Conservation (phyloP, 2,797 vertebrate genomes). For the Gymnothorax javanicus region DNA sequence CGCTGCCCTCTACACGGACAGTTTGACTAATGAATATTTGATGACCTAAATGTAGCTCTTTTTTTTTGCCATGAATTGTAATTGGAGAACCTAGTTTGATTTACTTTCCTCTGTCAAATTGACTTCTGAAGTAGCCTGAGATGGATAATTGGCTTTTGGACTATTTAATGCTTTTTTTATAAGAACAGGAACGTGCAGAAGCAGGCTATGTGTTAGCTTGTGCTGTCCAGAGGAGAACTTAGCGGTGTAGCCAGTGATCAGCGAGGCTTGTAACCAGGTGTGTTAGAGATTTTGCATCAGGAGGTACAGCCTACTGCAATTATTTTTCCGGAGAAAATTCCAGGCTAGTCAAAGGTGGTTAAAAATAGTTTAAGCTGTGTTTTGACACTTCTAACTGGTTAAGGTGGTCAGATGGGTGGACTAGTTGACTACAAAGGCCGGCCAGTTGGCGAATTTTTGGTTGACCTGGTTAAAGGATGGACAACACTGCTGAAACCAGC, state of each 20-base stretch:
- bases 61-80: not conserved
- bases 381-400: too few relatives aligned
- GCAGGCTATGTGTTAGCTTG: not conserved
- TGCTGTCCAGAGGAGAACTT: not conserved
- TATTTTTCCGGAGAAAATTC: too few relatives aligned
- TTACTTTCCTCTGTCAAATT: not conserved
- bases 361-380: too few relatives aligned
- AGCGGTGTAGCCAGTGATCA: not conserved
- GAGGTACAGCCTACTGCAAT: too few relatives aligned
- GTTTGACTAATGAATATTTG: conserved; percentile 8
- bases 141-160: not conserved
- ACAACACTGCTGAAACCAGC: too few relatives aligned
- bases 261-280: not conserved
- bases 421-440: too few relatives aligned
- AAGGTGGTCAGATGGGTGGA: too few relatives aligned
- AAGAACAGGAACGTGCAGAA: not conserved
- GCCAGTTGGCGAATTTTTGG: too few relatives aligned
- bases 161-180: not conserved
- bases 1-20: not conserved
- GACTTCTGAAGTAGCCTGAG: not conserved
- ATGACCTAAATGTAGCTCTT: not conserved
- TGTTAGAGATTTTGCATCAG: not conserved
- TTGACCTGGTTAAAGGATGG: too few relatives aligned
- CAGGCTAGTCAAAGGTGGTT: too few relatives aligned
- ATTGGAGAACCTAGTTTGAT: not conserved